Evolutionary conservation across 2,888 invertebrate genomes (phyloP).

Genomic region (Heteropelma amictum): DNA sequence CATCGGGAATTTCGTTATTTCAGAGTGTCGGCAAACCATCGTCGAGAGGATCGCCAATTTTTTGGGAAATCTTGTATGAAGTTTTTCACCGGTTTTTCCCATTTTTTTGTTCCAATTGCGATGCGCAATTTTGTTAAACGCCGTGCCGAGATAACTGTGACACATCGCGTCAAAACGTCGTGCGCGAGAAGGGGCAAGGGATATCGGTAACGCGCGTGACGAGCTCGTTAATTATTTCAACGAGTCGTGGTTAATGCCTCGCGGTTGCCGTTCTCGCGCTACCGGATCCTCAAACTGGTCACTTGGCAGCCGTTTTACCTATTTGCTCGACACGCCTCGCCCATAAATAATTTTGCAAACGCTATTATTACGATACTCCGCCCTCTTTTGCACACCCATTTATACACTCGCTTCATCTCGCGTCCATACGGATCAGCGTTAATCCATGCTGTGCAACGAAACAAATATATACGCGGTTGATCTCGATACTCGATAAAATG

Average conservation of each 20-base stretch:
- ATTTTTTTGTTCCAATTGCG: too few species aligned
- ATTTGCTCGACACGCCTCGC: conserved; percentile 74
- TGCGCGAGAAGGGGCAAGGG: neutral
- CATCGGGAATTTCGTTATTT: too few species aligned
- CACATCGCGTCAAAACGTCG: neutral
- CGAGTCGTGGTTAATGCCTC: conserved; percentile 73
- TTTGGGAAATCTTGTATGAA: too few species aligned
- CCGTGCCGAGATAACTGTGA: conserved; percentile 23
- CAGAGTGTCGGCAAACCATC: too few species aligned
- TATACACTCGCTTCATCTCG: too few species aligned
- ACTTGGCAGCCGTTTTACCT: conserved; percentile 75
- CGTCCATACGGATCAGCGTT: conserved; percentile 28
- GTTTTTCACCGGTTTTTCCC: too few species aligned
- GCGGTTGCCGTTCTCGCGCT: conserved; percentile 62
- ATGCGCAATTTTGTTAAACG: too few species aligned
- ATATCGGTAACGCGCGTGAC: conserved; percentile 61
- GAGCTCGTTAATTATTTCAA: conserved; percentile 76
- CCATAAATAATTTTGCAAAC: conserved; percentile 76
- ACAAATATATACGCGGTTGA: neutral
- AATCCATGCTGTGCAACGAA: conserved; percentile 18
- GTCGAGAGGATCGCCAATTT: too few species aligned
- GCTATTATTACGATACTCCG: conserved; percentile 71
- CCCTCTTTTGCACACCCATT: conserved; percentile 69
- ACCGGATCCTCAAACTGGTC: conserved; percentile 71
- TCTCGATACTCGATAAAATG: neutral